Base-by-base conservation (phyloP, 2,797 vertebrate genomes). In the Parauchenoglanis punctatus region DNA sequence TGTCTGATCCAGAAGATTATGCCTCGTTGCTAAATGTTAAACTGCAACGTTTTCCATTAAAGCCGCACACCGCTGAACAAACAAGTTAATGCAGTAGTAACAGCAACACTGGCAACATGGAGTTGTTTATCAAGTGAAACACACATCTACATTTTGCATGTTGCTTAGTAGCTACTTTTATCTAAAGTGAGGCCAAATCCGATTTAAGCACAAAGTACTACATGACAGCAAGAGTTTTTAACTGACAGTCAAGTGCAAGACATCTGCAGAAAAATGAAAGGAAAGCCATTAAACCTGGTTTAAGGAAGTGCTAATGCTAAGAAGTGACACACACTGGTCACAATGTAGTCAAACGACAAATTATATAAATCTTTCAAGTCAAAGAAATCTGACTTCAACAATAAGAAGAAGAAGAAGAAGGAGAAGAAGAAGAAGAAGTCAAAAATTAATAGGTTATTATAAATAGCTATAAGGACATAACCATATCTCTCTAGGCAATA, bases 21-120 rank as follows among this genome's bases (percentile, higher is more conserved):
- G 80, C 73, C n/a, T 86, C 54, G 31, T 80, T 70, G 89, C 80
- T 44, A 84, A 91, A 93, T 86, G 89, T 91, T 88, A 86, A 92
- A 92, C 90, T 86, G 89, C 90, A 92, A 85, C 65, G 59, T 85
- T 90, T 84, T 85, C 89, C 73, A 81, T 89, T 87, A 82, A 87
- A 84, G 87, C 76, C 18, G 56, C 25, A 3, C 40, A 61, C n/a
- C 0, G 18, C 84, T 17, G 7, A 80, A 80, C 68, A 86, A 67
- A 88, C 83, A 86, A 81, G 61, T 84, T n/a, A 87, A 83, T 8
- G 20, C 70, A 70, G 75, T 61, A 54, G 56, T 77, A 68, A 11
- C 40, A 20, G n/a, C 81, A 35, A 83, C 63, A 13, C 46, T 68
- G 63, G 46, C 81, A 68, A 83, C 63, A 52, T 25, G 46, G 49